phyloP scores from a whole-genome alignment of 1,140 invertebrate genomes.

The Drosophila varians region DNA sequence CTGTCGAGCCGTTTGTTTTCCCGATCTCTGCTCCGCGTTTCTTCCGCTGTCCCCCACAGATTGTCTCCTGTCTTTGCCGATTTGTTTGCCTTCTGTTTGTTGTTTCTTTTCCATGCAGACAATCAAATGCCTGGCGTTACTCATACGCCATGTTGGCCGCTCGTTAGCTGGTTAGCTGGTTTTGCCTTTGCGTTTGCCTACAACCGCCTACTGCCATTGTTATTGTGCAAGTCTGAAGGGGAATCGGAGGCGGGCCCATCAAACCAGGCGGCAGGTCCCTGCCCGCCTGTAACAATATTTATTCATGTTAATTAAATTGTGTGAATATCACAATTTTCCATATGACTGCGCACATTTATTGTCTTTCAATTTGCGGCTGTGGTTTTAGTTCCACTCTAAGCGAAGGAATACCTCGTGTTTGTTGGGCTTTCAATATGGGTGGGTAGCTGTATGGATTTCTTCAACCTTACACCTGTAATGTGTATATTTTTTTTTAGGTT shows the following conservation, averaged over 20 bases:
- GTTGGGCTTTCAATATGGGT: neutral
- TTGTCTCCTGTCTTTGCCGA: slow-evolving; percentile 55
- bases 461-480: neutral
- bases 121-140: slow-evolving; percentile 64
- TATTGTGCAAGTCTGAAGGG: slow-evolving; percentile 43
- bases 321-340: slow-evolving; percentile 84
- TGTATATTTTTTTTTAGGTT: neutral
- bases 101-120: slow-evolving; percentile 57
- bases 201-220: slow-evolving; percentile 21
- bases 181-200: slow-evolving; percentile 9
- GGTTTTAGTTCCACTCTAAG: slow-evolving; percentile 26
- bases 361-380: slow-evolving; percentile 82
- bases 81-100: slow-evolving; percentile 73
- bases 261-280: neutral
- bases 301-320: slow-evolving; percentile 84
- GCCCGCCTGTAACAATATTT: slow-evolving; percentile 79
- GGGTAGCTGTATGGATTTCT: too few relatives aligned
- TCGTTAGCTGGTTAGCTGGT: slow-evolving; percentile 68
- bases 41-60: slow-evolving; percentile 2
- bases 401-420: slow-evolving; percentile 22
- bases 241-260: neutral
- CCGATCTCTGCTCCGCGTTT: neutral
- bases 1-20: slow-evolving; percentile 61
- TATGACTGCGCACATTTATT: slow-evolving; percentile 83
- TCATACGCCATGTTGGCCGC: slow-evolving; percentile 74